Base-by-base conservation (phyloP, 2,888 invertebrate genomes). In the Drosophila suboccidentalis region DNA sequence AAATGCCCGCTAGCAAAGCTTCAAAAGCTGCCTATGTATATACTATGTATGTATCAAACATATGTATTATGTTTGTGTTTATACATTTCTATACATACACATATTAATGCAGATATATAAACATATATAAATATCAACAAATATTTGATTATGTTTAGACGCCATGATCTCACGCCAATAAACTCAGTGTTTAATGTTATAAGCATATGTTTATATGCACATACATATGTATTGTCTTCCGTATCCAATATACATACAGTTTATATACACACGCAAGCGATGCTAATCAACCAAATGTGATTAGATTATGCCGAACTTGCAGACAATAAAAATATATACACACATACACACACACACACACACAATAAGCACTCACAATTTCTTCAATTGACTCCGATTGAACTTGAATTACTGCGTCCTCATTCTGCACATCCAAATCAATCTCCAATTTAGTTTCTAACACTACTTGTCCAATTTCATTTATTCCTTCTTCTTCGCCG, bases 341-440 rank as follows among this genome's bases (percentile, higher is more conserved):
- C n/a, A 57, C 15, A 26, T 19, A 57, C 22, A 36, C 8, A 49
- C 29, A 57, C 3, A 44, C 15, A 44, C 39, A n/a, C 49, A 41
- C 15, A 13, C 32, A 22, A 39, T n/a, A 58, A 34, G 41, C 60
- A 84, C 84, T 84, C 32, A 84, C 84, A 68, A 84, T 87, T 17
- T 86, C 83, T 46, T 79, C 77, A 19, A 73, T 66, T 43, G 53
- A 50, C 17, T 70, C 63, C 26, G 57, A 17, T 44, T 46, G 32
- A 62, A 15, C 39, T 47, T 71, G 32, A 50, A 5, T 15, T 32
- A 29, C 43, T 41, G 19, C 8, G 29, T 41, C 49, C 17, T 60
- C 36, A 8, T 26, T 10, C 22, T 19, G 0, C 11, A 49, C 8
- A 4, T 46, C 15, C 0, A 4, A 9, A 10, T 29, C 38, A 5